Evolutionary conservation across 2,113 vertebrate genomes (phyloP).

Genomic region (Platichthys stellatus): DNA sequence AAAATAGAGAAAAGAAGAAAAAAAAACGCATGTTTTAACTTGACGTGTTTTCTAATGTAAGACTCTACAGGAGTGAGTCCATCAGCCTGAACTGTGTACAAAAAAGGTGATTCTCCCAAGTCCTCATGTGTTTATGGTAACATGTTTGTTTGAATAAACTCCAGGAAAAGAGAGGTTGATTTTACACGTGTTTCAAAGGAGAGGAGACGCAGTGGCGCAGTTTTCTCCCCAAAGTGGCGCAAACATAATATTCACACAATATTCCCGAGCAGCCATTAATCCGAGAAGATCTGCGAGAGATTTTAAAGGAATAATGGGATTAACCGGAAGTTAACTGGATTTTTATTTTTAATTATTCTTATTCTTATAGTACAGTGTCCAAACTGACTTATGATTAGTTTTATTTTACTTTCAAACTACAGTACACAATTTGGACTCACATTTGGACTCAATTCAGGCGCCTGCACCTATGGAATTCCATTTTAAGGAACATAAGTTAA

Average conservation of each 20-base stretch:
- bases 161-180: slow-evolving; percentile 71
- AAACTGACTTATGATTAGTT: not conserved
- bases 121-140: slow-evolving; percentile 79
- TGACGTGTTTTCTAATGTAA: slow-evolving; percentile 78
- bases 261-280: slow-evolving; percentile 5
- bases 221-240: not conserved
- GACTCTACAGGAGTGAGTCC: slow-evolving; percentile 65
- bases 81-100: slow-evolving; percentile 77
- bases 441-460: not conserved
- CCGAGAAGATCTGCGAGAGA: not conserved
- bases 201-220: not conserved
- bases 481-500: not conserved
- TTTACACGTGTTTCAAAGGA: slow-evolving; percentile 48
- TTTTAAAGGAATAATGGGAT: not conserved
- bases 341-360: not conserved
- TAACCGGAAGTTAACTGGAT: not conserved
- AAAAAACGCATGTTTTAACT: slow-evolving; percentile 76
- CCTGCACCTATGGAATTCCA: too few relatives aligned
- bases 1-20: slow-evolving; percentile 41
- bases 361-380: not conserved
- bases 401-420: not conserved
- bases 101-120: slow-evolving; percentile 73
- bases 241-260: slow-evolving; percentile 23
- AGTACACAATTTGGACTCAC: not conserved
- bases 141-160: slow-evolving; percentile 84